phyloP scores from a whole-genome alignment of 2,888 invertebrate species.

The Mythimna loreyi region DNA sequence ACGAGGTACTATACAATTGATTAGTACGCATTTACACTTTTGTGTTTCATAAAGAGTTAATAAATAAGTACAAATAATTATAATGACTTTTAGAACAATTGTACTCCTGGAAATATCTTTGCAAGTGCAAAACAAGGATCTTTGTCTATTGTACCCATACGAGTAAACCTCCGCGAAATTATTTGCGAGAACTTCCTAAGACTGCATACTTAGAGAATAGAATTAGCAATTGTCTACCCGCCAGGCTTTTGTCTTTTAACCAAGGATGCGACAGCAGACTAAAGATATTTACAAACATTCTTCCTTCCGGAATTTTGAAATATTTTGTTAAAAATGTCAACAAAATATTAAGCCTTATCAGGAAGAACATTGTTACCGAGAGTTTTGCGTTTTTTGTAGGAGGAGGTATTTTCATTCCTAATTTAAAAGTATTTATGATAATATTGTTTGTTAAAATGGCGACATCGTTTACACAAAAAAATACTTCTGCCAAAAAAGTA shows the following conservation, averaged over 20 bases:
- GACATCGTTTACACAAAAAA: no score
- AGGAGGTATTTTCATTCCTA: no score
- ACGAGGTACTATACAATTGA: no score
- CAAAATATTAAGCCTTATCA: background rate
- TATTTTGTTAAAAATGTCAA: background rate
- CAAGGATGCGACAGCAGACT: background rate
- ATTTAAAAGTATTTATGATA: no score
- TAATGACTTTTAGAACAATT: no score
- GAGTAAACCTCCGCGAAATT: background rate
- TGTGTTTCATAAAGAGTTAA: no score
- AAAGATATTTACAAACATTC: conserved; percentile 18
- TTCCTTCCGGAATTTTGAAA: conserved; percentile 14
- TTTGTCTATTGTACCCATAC: background rate
- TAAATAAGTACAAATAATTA: no score
- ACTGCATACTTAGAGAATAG: conserved; percentile 30
- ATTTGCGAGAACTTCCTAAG: conserved; percentile 11
- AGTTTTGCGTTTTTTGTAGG: no score
- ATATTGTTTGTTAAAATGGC: no score
- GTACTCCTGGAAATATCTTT: background rate
- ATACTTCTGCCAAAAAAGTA: no score
- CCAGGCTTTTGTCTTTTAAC: conserved; percentile 22
- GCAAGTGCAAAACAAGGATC: background rate
- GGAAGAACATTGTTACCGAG: no score
- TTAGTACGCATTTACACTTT: no score
- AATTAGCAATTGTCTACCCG: conserved; percentile 21